Evolutionary conservation across 2,797 vertebrate genomes (phyloP).

Genomic region (Adelosebastes latens): DNA sequence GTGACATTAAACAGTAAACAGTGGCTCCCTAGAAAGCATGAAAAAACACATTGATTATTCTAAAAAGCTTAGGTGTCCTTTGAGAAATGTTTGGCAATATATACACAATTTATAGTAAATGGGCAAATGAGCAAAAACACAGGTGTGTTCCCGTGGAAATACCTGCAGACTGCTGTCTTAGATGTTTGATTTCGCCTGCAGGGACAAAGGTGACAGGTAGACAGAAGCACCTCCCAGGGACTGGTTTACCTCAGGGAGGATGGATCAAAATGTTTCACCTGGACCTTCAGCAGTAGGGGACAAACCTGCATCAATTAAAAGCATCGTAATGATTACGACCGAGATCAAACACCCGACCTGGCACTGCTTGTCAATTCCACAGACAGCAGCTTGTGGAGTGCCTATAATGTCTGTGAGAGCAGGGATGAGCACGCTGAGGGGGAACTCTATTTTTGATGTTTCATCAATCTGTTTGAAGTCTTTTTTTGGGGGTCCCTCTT

Average conservation of each 20-base stretch:
- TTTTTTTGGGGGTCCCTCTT: constrained; percentile 16
- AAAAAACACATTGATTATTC: constrained; percentile 19
- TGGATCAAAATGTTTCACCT: constrained; percentile 52
- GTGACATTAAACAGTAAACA: constrained; percentile 31
- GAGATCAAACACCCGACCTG: constrained; percentile 69
- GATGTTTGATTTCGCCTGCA: constrained; percentile 38
- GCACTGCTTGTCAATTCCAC: constrained; percentile 58
- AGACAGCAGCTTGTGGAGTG: constrained; percentile 55
- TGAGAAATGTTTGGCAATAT: constrained; percentile 24
- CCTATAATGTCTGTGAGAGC: constrained; percentile 52
- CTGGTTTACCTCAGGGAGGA: constrained; percentile 25
- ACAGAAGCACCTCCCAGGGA: constrained; percentile 28
- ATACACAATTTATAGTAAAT: constrained; percentile 15
- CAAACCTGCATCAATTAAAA: constrained; percentile 63
- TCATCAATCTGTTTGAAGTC: constrained; percentile 72
- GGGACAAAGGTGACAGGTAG: constrained; percentile 27
- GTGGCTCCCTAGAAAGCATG: not conserved
- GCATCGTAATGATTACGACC: constrained; percentile 53
- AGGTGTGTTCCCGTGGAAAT: not conserved
- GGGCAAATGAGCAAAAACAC: constrained; percentile 14
- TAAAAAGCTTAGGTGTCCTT: constrained; percentile 24
- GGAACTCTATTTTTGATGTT: constrained; percentile 67
- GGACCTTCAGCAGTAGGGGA: constrained; percentile 43
- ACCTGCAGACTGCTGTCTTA: not conserved
- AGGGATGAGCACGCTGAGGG: constrained; percentile 52